Evolutionary conservation across 2,113 vertebrate genomes (phyloP).

Genomic region (Stigmatopora argus): DNA sequence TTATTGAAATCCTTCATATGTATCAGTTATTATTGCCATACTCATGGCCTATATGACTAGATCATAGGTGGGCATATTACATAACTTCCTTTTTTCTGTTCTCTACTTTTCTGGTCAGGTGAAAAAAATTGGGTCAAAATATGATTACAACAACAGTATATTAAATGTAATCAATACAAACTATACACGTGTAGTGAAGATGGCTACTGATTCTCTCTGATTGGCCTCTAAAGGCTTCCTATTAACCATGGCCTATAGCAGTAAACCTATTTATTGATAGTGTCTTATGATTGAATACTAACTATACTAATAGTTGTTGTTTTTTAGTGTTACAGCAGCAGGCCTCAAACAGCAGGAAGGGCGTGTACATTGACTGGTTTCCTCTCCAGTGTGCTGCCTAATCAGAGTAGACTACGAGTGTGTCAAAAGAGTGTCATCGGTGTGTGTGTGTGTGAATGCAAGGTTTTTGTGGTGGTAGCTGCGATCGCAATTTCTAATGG

Average conservation of each 20-base stretch:
- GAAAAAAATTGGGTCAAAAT: not conserved
- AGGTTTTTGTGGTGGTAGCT: slow-evolving; percentile 57
- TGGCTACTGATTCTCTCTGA: not conserved
- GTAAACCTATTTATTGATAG: not conserved
- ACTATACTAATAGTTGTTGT: slow-evolving; percentile 1
- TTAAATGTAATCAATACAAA: not conserved
- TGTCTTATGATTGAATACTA: not conserved
- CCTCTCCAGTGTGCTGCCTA: slow-evolving; percentile 62
- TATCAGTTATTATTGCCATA: not conserved
- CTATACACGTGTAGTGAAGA: not conserved
- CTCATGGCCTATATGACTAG: not conserved
- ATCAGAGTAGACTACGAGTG: slow-evolving; percentile 55
- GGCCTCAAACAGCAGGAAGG: slow-evolving; percentile 69
- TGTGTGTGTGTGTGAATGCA: slow-evolving; percentile 45
- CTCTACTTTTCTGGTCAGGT: slow-evolving; percentile 27
- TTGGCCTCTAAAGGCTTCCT: too few relatives aligned
- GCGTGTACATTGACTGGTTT: slow-evolving; percentile 69
- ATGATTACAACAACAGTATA: not conserved
- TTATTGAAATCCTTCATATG: not conserved
- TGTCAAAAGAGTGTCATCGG: slow-evolving; percentile 57
- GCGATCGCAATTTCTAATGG: slow-evolving; percentile 10
- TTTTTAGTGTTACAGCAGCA: slow-evolving; percentile 18
- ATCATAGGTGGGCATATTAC: slow-evolving; percentile 30
- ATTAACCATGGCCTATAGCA: not conserved
- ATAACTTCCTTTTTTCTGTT: slow-evolving; percentile 56